These are phyloP conservation scores for Calameuta pallipes DNA, from an alignment of 2,888 invertebrate species.

Conservation along the genomic window DNA sequence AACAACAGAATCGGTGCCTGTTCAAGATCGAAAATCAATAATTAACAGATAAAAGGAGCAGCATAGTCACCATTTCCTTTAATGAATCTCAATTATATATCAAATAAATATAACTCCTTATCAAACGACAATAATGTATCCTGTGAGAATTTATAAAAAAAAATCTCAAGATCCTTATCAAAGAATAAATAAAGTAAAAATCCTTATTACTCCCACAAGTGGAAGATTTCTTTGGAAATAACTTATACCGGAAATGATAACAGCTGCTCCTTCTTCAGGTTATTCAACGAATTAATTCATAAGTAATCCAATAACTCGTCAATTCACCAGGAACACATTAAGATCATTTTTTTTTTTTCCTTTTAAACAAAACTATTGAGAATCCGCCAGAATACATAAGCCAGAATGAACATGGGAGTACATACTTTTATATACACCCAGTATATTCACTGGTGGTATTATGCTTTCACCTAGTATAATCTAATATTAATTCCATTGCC, in stretches of 20 bases:
- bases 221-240: not conserved
- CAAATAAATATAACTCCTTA: not conserved
- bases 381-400: not conserved
- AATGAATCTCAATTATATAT: not conserved
- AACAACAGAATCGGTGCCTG: not conserved
- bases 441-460: not conserved
- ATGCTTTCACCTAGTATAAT: not conserved
- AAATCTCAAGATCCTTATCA: too few species aligned
- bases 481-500: not conserved
- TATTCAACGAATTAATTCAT: not conserved
- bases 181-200: not conserved
- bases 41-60: not conserved
- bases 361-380: not conserved
- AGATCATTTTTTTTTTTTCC: not conserved
- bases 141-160: too few species aligned
- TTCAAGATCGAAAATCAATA: not conserved
- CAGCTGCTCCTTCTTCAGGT: not conserved
- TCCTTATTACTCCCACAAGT: not conserved
- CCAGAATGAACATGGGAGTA: not conserved
- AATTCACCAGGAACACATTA: not conserved
- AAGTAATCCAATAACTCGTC: not conserved
- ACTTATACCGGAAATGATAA: not conserved
- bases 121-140: not conserved
- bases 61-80: not conserved
- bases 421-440: too few species aligned